Base-by-base conservation (phyloP, 2,888 invertebrate species). In the Gnatocerus cornutus region DNA sequence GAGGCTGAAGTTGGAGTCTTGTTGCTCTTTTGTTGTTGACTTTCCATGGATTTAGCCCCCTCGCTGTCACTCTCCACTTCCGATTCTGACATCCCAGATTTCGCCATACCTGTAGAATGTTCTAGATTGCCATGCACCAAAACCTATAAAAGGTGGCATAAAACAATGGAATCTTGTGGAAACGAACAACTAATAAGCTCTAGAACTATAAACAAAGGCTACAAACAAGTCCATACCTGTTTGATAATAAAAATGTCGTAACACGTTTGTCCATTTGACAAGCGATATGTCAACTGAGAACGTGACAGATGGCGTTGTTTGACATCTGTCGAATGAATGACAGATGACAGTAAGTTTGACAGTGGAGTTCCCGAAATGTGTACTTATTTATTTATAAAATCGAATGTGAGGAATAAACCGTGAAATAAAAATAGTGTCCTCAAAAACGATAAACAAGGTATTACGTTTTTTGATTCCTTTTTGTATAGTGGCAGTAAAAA, bases 1-100 rank as follows among this genome's bases (percentile, higher is more conserved):
- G 64, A 65, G 29, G 7, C 33, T 2, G 41, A 41, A 3, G 21
- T 52, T 3, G 8, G 2, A 13, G 12, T 45, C 37, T 46, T 21
- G 7, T 41, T 52, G 1, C 27, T 14, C 12, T 52, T 30, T 4
- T 14, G 13, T 10, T 33, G 5, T 12, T 65, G 16, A 1, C 43
- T 46, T 55, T 53, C 55, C 65, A 65, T 46, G 7, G 56, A 56
- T 7, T 53, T 46, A 14, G 16, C 65, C 37, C 41, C 55, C 12
- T 55, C 69, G 27, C 61, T 61, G 3, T 71, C 73, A 53, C 65
- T 66, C 0, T 73, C 72, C 3, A 68, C 73, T 27, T 68, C 73
- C n/a, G 73, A 64, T 16, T 70, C 69, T 27, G 68, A 71, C 74
- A 69, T 74, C 21, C 73, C 74, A 41, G 71, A 71, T 69, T 74